Evolutionary conservation across 2,888 invertebrate species (phyloP).

Genomic region (Caenorhabditis doughertyi): DNA sequence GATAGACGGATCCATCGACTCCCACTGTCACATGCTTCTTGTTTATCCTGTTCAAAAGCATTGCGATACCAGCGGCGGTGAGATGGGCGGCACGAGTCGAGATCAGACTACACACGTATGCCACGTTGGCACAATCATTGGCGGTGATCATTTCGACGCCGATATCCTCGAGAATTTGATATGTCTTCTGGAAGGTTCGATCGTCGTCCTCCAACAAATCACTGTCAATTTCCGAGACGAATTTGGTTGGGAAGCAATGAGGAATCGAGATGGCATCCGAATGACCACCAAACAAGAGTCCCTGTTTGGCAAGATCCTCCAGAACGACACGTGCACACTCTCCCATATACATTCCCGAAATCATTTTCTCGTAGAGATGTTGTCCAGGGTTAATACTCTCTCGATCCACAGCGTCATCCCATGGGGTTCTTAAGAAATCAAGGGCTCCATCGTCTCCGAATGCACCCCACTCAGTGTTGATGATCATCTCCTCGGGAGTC

Average conservation of each 20-base stretch:
- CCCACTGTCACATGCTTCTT: conserved; percentile 93
- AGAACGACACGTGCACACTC: conserved; percentile 93
- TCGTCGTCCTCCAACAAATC: conserved; percentile 79
- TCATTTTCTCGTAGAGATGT: conserved; percentile 97
- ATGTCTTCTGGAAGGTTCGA: conserved; percentile 78
- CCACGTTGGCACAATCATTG: conserved; percentile 93
- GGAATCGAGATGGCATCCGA: conserved; percentile 75
- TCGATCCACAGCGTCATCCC: conserved; percentile 89
- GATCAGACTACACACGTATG: conserved; percentile 93
- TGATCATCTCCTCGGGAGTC: conserved; percentile 86
- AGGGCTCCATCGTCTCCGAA: conserved; percentile 94
- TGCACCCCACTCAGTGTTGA: conserved; percentile 98
- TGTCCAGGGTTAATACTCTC: conserved; percentile 88
- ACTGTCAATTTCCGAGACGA: conserved; percentile 95
- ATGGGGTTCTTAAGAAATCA: conserved; percentile 90
- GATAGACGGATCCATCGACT: conserved; percentile 96
- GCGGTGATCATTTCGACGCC: conserved; percentile 89
- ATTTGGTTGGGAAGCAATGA: conserved; percentile 92
- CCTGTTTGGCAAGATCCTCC: conserved; percentile 87
- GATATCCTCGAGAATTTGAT: conserved; percentile 90
- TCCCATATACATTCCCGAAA: conserved; percentile 98
- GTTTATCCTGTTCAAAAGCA: conserved; percentile 93
- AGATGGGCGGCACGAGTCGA: conserved; percentile 90
- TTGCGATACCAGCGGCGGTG: conserved; percentile 89
- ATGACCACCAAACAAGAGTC: conserved; percentile 79